These are phyloP conservation scores for Aotus griseimembra DNA, from an alignment of 2,797 vertebrate species.

Conservation along the genomic window DNA sequence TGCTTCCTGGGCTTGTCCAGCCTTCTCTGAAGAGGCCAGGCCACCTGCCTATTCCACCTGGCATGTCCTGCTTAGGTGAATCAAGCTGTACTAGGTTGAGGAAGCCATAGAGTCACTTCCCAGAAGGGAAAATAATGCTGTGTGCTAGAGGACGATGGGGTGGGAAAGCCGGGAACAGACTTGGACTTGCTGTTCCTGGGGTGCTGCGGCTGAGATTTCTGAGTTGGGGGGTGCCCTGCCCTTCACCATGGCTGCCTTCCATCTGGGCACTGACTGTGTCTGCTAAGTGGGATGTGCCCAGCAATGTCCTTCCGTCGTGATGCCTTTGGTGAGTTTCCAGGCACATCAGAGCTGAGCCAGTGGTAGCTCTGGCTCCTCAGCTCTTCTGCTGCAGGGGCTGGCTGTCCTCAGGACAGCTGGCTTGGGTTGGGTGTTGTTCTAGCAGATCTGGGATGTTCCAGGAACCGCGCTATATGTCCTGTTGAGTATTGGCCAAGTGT, in stretches of 20 bases:
- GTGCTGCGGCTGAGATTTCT: not conserved
- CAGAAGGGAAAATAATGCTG: not conserved
- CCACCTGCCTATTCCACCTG: not conserved
- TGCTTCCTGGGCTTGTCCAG: not conserved
- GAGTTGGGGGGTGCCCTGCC: not conserved
- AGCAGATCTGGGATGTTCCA: constrained; percentile 41
- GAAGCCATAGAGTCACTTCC: not conserved
- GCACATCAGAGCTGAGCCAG: not conserved
- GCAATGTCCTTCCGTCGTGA: not conserved
- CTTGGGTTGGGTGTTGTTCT: not conserved
- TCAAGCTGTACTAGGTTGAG: not conserved
- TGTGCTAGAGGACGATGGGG: too few relatives aligned
- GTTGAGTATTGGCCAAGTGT: not conserved
- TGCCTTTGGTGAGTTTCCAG: not conserved
- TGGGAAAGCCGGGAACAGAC: not conserved
- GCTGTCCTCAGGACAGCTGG: constrained; percentile 10
- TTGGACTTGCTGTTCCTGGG: not conserved
- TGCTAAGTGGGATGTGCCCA: constrained; percentile 26
- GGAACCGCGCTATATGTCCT: constrained; percentile 39
- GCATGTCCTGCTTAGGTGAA: not conserved
- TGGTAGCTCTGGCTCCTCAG: not conserved
- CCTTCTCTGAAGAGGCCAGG: not conserved
- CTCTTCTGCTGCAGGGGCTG: not conserved
- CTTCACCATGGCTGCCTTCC: not conserved
- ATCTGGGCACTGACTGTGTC: not conserved